Evolutionary conservation across 2,797 vertebrate genomes (phyloP), one percentile per base, ranked within the genome.

Genomic region (Otus scops): DNA sequence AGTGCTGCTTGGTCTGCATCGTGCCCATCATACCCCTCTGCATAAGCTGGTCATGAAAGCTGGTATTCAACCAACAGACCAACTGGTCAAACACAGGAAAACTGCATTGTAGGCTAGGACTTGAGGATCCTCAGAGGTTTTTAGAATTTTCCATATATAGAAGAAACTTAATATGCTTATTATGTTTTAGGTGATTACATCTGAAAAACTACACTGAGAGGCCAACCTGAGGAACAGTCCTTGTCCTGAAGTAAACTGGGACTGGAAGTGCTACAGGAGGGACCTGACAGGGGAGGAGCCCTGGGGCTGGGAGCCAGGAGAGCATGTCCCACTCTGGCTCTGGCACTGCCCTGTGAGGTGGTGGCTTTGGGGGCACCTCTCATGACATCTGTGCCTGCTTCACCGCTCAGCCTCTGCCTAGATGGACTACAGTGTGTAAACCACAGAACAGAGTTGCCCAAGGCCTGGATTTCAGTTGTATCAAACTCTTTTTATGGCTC

Each of bases 301-400:
- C 13, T 1, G 1, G 24, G 63, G 22, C 24, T 47, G 19, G 53
- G 39, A 59, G 23, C 10, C 78, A 59, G 68, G 38, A 65, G 22
- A 38, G 4, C 28, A 28, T 11, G 21, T 38, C n/a, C 39, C 0
- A 0, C 26, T 47, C n/a, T 18, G 17, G 30, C 45, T 48, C 39
- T 73, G 60, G 22, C 34, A 16, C 43, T 53, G 41, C 23, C 22
- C 30, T 21, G 10, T 0, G 1, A 12, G 50, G 43, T 36, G 50
- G 43, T 36, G 28, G 39, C 30, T 54, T 4, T 50, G 45, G 50
- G 63, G 24, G 2, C 34, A 45, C 21, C 11, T 11, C 9, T 54
- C 4, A 1, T 26, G 32, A 4, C 38, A 17, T 5, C 12, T 9
- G 6, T 21, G 17, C 5, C 22, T 28, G 47, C 75, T 75, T 13